A percentile compares a stretch with the other conserved stretches of the same genome.
Evolutionary conservation across 2,113 vertebrate genomes (phyloP).

Genomic region (Mohoua ochrocephala): DNA sequence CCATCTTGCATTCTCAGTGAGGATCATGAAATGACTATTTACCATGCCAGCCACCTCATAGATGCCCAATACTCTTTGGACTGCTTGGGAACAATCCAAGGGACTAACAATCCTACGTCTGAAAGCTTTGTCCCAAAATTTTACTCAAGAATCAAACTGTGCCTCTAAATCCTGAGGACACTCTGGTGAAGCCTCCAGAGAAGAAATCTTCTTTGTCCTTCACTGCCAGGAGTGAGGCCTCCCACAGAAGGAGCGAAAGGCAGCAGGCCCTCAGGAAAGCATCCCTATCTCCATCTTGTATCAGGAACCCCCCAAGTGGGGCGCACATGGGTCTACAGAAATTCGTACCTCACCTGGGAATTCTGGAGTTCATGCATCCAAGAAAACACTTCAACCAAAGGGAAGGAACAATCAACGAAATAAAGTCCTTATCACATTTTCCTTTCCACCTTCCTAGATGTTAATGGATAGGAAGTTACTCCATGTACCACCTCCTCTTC

Average conservation of each 20-base stretch:
- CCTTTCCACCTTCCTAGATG: neutral
- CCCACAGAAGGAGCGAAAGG: neutral
- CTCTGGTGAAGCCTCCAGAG: neutral
- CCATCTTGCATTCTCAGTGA: neutral
- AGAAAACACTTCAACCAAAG: neutral
- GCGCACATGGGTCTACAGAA: fast-evolving
- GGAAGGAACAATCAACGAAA: neutral
- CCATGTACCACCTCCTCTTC: neutral
- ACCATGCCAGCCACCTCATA: neutral
- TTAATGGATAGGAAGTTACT: neutral
- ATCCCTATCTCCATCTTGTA: neutral
- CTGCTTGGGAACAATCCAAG: neutral
- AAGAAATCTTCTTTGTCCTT: neutral
- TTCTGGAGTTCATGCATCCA: neutral
- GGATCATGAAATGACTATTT: neutral
- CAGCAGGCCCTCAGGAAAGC: neutral
- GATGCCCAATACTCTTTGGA: neutral
- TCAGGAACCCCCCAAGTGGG: fast-evolving
- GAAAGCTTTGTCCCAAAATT: neutral
- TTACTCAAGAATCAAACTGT: neutral
- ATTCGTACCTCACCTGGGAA: neutral
- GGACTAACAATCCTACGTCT: neutral
- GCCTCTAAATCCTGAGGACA: neutral
- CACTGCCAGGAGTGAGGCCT: neutral
- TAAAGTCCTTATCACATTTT: neutral